Conservation (phyloP, 2,113 vertebrate genomes). For the Calyptommatus sinebrachiatus region DNA sequence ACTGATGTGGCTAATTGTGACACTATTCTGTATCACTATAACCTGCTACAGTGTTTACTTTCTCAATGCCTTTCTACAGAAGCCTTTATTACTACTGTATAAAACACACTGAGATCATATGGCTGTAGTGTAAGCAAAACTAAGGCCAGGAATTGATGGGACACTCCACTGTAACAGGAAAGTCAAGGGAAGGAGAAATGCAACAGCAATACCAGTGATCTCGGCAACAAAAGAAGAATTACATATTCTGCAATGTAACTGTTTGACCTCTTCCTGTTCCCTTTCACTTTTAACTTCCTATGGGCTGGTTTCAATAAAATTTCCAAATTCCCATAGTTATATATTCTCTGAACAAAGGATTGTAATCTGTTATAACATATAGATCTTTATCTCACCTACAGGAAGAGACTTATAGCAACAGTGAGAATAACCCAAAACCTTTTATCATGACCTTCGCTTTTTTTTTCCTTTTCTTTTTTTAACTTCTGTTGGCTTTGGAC, state of each 20-base stretch:
- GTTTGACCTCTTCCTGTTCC: background rate
- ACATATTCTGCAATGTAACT: background rate
- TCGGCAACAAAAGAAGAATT: background rate
- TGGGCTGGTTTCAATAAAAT: background rate
- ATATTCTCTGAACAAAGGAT: background rate
- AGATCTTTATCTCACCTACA: background rate
- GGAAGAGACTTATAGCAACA: background rate
- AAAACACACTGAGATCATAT: background rate
- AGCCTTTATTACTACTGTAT: background rate
- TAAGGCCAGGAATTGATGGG: background rate
- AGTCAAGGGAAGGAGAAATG: background rate
- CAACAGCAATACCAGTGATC: background rate
- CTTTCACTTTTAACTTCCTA: too few relatives aligned
- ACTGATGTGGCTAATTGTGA: too few relatives aligned
- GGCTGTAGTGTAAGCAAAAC: too few relatives aligned
- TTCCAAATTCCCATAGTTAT: background rate
- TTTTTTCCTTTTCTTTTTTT: background rate
- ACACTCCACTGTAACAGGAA: background rate
- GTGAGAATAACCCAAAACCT: background rate
- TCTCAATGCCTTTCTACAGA: background rate
- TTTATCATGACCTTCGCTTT: background rate
- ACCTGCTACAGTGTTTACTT: background rate
- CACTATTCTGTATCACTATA: background rate
- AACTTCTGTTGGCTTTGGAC: background rate
- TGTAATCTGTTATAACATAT: background rate